Conservation (phyloP, 2,113 vertebrate genomes). For the Planiliza haematocheilus region DNA sequence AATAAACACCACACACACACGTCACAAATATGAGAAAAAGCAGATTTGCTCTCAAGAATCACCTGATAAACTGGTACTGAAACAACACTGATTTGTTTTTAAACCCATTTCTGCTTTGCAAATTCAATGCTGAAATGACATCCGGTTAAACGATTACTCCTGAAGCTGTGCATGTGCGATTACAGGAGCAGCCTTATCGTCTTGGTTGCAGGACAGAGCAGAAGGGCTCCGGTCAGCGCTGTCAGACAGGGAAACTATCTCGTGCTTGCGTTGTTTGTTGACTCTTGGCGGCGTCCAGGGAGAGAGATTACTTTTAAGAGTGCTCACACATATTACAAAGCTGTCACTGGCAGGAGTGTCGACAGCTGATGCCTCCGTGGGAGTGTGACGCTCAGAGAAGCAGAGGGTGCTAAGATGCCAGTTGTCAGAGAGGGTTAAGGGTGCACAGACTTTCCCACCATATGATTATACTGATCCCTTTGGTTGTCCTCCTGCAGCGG, state of each 20-base stretch:
- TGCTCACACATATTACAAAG: constrained; percentile 56
- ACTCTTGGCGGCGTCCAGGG: constrained; percentile 28
- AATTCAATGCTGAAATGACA: neutral
- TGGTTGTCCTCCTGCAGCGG: neutral
- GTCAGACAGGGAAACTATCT: constrained; percentile 43
- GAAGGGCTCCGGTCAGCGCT: constrained; percentile 3
- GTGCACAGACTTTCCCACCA: constrained; percentile 47
- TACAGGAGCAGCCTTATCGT: constrained; percentile 32
- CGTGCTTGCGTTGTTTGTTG: constrained; percentile 43
- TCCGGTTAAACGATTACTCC: constrained; percentile 1
- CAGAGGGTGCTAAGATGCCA: constrained; percentile 47
- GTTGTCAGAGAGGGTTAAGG: constrained; percentile 49
- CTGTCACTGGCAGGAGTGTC: constrained; percentile 46
- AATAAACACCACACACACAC: too few species aligned
- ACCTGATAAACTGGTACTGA: too few species aligned
- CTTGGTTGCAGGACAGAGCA: constrained; percentile 35
- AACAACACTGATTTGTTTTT: too few species aligned
- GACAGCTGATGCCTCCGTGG: constrained; percentile 61
- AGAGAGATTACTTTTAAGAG: constrained; percentile 60
- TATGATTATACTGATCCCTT: constrained; percentile 2
- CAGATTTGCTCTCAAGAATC: too few species aligned
- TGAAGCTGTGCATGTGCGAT: constrained; percentile 14
- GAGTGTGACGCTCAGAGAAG: constrained; percentile 51
- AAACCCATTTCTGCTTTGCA: neutral
- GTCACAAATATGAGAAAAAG: too few species aligned